A percentile compares a stretch with the other conserved stretches of the same genome.
Conservation (phyloP, 2,113 vertebrate species). For the Ageneiosus marmoratus region DNA sequence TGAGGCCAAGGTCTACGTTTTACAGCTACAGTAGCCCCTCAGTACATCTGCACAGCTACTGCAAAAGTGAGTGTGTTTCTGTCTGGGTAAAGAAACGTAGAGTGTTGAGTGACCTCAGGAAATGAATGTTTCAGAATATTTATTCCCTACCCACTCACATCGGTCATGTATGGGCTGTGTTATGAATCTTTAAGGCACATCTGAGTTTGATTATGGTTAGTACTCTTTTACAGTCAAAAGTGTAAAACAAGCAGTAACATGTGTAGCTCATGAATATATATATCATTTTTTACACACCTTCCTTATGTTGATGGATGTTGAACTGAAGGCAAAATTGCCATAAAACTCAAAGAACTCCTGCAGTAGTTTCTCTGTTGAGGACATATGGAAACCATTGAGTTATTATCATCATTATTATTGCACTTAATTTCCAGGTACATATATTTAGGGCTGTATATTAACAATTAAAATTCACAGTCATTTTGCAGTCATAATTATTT, state of each 20-base stretch:
- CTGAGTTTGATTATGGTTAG: not conserved
- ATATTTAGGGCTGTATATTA: not conserved
- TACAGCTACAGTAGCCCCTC: slow-evolving; percentile 51
- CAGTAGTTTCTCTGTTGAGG: slow-evolving; percentile 80
- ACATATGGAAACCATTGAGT: not conserved
- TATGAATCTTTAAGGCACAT: not conserved
- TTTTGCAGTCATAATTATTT: not conserved
- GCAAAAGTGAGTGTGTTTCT: slow-evolving; percentile 2
- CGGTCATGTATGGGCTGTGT: not conserved
- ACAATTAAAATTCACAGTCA: no score
- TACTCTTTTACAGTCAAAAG: not conserved
- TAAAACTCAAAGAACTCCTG: slow-evolving; percentile 92
- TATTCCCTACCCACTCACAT: not conserved
- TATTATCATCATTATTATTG: no score
- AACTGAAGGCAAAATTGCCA: slow-evolving; percentile 85
- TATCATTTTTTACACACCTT: slow-evolving; percentile 76
- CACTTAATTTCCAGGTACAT: not conserved
- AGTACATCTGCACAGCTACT: slow-evolving; percentile 52
- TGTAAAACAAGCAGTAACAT: not conserved
- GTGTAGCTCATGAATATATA: not conserved
- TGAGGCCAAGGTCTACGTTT: slow-evolving; percentile 60
- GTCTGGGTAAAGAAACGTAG: not conserved
- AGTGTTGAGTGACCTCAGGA: not conserved
- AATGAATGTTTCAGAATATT: slow-evolving; percentile 10
- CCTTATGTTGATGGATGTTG: slow-evolving; percentile 86